These are phyloP conservation scores for Thymelicus sylvestris DNA, from an alignment of 2,888 invertebrate genomes.

Conservation along the genomic window DNA sequence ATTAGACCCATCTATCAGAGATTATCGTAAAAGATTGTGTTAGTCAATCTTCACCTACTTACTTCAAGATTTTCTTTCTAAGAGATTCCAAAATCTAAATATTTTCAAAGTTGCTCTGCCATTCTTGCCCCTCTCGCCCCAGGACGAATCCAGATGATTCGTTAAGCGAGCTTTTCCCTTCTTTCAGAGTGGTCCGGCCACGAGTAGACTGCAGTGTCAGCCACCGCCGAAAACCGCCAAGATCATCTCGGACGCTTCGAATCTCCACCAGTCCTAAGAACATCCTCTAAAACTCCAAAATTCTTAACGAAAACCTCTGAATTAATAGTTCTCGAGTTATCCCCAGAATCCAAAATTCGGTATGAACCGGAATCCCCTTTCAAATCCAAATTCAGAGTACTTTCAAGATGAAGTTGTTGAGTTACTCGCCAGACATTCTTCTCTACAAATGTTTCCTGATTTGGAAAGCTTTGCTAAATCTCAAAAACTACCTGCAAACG, in stretches of 20 bases:
- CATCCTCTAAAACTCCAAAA: conserved; percentile 47
- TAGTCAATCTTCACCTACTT: too few relatives aligned
- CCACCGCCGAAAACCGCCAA: conserved; percentile 48
- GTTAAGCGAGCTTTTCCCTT: conserved; percentile 64
- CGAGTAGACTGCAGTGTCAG: conserved; percentile 52
- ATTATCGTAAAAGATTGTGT: too few relatives aligned
- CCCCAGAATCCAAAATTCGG: conserved; percentile 30
- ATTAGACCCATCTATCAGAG: too few relatives aligned
- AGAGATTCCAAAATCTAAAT: too few relatives aligned
- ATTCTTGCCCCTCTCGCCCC: conserved; percentile 42
- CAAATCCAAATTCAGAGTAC: conserved; percentile 2
- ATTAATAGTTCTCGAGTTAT: conserved; percentile 37
- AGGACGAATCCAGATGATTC: conserved; percentile 60
- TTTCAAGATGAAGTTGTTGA: conserved; percentile 6
- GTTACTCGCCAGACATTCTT: conserved; percentile 18
- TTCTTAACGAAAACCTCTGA: conserved; percentile 42
- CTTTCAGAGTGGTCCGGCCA: conserved; percentile 62
- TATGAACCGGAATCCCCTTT: conserved; percentile 19
- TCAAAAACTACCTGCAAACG: conserved; percentile 14
- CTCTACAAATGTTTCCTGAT: conserved; percentile 26
- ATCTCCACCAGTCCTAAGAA: conserved; percentile 48
- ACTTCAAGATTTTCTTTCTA: too few relatives aligned
- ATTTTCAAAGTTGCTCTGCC: neutral
- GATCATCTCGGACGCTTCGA: conserved; percentile 46
- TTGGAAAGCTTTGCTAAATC: conserved; percentile 30